Evolutionary conservation across 2,113 vertebrate species (phyloP), one percentile per base, ranked within the genome.

Genomic region (Daboia siamensis): DNA sequence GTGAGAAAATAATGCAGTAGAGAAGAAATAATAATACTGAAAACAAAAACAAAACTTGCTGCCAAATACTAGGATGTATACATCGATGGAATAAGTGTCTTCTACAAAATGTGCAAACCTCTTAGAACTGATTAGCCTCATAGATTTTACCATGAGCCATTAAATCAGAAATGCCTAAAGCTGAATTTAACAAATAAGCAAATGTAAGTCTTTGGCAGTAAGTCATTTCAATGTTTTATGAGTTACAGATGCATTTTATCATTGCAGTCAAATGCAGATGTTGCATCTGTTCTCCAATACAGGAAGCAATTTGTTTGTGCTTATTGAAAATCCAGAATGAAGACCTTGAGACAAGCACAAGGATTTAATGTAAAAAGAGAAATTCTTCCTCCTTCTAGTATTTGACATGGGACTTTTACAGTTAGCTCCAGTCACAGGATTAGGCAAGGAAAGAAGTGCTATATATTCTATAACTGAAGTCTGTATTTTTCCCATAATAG

Each of bases 41-140:
- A 88, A 55, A 61, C 54, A 46, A 93, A 94, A 91, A 86, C n/a
- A 89, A 9, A 1, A 8, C 23, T 48, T 61, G 95, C 91, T 87
- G 88, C 90, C 84, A 92, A 94, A 93, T 85, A 93, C 39, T 90
- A 94, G 84, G 88, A 96, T 94, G 92, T 92, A 93, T 95, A 95
- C 95, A 95, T 95, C 90, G 89, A 93, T 85, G 93, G 92, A 51
- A 59, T 94, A 90, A 95, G 80, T 95, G 94, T 94, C 94, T 94
- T 93, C 91, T 93, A 91, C 21, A 59, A 95, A 95, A 94, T 64
- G 51, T 90, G 95, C 88, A 96, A 51, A 89, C 91, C 61, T 89
- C 94, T 96, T 94, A 89, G 90, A 92, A 95, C 90, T 93, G 92
- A 94, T 52, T 44, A 89, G 92, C 74, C 91, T 90, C 92, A 33